phyloP scores from a whole-genome alignment of 1,140 invertebrate species.

The Oscheius sp. region DNA sequence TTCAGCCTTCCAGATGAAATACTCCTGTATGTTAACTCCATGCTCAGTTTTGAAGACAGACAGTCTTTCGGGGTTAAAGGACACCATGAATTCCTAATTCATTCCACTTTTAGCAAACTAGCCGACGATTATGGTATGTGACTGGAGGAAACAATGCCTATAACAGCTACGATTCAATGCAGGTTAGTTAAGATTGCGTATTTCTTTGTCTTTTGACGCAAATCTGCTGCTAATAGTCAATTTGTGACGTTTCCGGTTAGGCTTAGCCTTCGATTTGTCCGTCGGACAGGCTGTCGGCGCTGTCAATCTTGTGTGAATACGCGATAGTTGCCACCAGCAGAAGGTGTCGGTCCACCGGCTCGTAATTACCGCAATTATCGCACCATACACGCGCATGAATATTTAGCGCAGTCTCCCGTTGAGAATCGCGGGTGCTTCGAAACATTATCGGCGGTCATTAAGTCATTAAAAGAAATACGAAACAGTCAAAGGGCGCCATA shows the following conservation, averaged over 20 bases:
- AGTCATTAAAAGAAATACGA: no score
- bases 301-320: background rate
- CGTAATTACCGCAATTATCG: slow-evolving; percentile 1
- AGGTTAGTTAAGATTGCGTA: background rate
- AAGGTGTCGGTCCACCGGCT: background rate
- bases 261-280: background rate
- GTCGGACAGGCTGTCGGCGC: background rate
- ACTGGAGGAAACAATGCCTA: background rate
- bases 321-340: background rate
- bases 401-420: background rate
- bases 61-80: background rate
- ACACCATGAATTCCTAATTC: no score
- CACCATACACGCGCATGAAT: background rate
- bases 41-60: background rate
- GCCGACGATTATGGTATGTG: background rate
- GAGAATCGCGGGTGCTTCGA: background rate
- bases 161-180: background rate
- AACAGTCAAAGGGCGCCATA: no score
- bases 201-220: background rate
- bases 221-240: no score
- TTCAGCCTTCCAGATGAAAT: background rate
- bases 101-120: background rate
- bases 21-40: background rate
- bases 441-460: background rate
- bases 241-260: no score